Base-by-base conservation (phyloP, 2,797 vertebrate species). In the Channa striata region DNA sequence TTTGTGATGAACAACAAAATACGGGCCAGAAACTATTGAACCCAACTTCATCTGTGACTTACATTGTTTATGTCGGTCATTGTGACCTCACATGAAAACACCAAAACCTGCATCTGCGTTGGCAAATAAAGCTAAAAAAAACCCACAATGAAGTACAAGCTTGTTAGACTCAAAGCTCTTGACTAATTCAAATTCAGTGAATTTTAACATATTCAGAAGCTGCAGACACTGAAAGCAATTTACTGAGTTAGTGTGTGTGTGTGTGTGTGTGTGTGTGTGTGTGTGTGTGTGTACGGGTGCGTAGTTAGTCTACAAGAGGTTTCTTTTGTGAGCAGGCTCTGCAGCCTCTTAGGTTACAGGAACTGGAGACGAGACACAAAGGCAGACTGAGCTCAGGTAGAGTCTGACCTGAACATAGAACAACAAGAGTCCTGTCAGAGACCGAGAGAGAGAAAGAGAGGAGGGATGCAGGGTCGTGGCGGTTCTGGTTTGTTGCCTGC, bases 271-370 rank as follows among this genome's bases (percentile, higher is more conserved):
- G 13, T 11, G 19, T 16, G 21, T 13, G 14, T 39, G 37, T 37
- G 14, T 59, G 60, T 48, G 59, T 47, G 60, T 50, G 52, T 66
- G 40, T 37, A 0, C 0, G 11, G 6, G 37, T 42, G 61, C 5
- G 47, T 49, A 20, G 21, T 66, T 9, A 39, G 59, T 59, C 67
- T 54, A 80, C 54, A 78, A 79, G 74, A 67, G 68, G 81, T 70
- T 43, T 52, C 77, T 78, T 91, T 89, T 90, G 87, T 85, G 74
- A 57, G 23, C 54, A n/a, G 62, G 77, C 83, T 78, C 68, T 68
- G 82, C 69, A 60, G 80, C 49, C 14, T 71, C 85, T 93, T 88
- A 21, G 77, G 86, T 93, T 93, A 87, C 93, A 90, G 83, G 79
- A 92, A 91, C 87, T 86, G 79, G 77, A 87, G 78, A 82, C 39